Base-by-base conservation (phyloP, 2,888 invertebrate species). In the Brachypalpus laphriformis region DNA sequence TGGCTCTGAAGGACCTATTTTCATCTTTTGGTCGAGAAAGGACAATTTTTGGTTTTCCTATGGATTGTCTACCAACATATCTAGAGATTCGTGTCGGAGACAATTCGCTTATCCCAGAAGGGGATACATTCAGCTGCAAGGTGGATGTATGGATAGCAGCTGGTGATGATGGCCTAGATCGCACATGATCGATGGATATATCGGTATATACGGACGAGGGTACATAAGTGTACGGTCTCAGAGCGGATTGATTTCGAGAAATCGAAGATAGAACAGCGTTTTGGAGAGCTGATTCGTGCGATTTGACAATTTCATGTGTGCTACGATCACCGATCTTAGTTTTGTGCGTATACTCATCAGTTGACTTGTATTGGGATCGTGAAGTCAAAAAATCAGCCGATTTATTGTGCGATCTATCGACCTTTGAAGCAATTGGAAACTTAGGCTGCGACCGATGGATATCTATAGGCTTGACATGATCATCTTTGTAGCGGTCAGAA, bases 171-270 rank as follows among this genome's bases (percentile, higher is more conserved):
- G 74, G 70, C 20, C 83, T 63, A 9, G 63, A 1, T 5, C 74
- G 75, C 8, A 65, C 70, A 57, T 66, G 80, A 25, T 75, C 75
- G 8, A 75, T 80, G 8, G 80, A 51, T 0, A 81, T 42, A 54
- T 70, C 75, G 11, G 57, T 57, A 31, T 63, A 56, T 8, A 37
- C 25, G 1, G 71, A 42, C 0, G 65, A 28, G 9, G 85, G 85
- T 1, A 85, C 70, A 16, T 80, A 85, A 9, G 85, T 80, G n/a
- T 85, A 85, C 6, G 80, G 83, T n/a, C 80, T 42, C 0, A 85
- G 56, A 2, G 85, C 85, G 2, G 85, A 80, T n/a, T 85, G 75
- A 37, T 85, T 75, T 66, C 78, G 70, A 7, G 85, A 80, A 61
- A 85, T 85, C n/a, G 85, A 63, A 5, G 85, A 85, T 18, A 75